Conservation (phyloP, 2,113 vertebrate species). For the Forbesichthys papilliferus region DNA sequence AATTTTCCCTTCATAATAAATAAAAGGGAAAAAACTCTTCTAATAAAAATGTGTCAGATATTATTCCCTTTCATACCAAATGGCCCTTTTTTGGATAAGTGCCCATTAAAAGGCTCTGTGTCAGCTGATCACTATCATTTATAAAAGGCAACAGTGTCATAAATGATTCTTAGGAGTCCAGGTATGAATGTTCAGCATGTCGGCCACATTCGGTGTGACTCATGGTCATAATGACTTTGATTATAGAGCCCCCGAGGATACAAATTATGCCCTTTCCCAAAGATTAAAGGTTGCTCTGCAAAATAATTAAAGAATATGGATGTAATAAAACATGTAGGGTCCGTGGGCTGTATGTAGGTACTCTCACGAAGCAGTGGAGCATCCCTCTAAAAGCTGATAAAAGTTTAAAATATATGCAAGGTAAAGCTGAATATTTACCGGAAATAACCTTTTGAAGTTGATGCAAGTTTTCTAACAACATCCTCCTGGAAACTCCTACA, state of each 20-base stretch:
- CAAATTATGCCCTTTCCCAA: slow-evolving; percentile 45
- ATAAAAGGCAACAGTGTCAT: slow-evolving; percentile 39
- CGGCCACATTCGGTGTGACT: slow-evolving; percentile 52
- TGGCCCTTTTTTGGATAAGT: slow-evolving; percentile 25
- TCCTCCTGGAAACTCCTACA: slow-evolving; percentile 6
- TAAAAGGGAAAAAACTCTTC: slow-evolving; percentile 2
- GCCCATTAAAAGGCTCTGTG: neutral
- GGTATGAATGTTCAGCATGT: slow-evolving; percentile 41
- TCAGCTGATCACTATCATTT: slow-evolving; percentile 22
- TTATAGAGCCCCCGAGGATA: slow-evolving; percentile 48
- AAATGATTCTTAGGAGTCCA: slow-evolving; percentile 38
- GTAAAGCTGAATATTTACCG: slow-evolving; percentile 38
- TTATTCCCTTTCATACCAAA: slow-evolving; percentile 27
- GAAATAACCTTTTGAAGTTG: slow-evolving; percentile 57
- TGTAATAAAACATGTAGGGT: slow-evolving; percentile 35
- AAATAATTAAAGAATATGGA: slow-evolving; percentile 51
- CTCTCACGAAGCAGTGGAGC: slow-evolving; percentile 12
- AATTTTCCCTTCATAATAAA: slow-evolving; percentile 12
- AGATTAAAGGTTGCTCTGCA: slow-evolving; percentile 56
- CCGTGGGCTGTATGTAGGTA: neutral
- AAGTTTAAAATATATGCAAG: slow-evolving; percentile 17
- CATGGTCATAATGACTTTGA: slow-evolving; percentile 59
- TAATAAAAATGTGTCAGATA: slow-evolving; percentile 12
- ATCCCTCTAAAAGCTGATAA: slow-evolving; percentile 22
- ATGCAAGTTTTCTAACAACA: slow-evolving; percentile 37